Conservation (phyloP, 2,888 invertebrate species). For the Acrobasis suavella region DNA sequence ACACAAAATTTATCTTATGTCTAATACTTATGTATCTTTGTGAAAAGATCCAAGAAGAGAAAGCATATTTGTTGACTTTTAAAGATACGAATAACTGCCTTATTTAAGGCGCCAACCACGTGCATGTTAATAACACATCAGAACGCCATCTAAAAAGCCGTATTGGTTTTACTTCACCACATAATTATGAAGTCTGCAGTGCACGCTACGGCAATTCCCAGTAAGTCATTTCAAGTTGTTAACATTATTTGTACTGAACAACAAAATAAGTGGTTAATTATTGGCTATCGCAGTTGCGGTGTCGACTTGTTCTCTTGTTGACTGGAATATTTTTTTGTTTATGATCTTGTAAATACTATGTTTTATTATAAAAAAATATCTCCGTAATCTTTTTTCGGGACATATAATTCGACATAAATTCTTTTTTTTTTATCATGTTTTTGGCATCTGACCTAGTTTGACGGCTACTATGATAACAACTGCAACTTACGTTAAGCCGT, state of each 20-base stretch:
- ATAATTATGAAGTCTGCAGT: slow-evolving; percentile 27
- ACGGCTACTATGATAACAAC: too few species aligned
- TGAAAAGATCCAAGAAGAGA: not conserved
- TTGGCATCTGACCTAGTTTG: too few species aligned
- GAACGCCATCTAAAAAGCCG: not conserved
- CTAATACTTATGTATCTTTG: too few species aligned
- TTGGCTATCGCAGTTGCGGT: slow-evolving; percentile 47
- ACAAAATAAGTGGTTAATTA: slow-evolving; percentile 70
- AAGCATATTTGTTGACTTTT: not conserved
- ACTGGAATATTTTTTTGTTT: too few species aligned
- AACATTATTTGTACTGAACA: slow-evolving; percentile 64
- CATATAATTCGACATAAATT: too few species aligned
- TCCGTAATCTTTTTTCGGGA: too few species aligned
- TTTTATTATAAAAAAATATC: too few species aligned
- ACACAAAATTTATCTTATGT: too few species aligned
- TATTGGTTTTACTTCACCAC: slow-evolving; percentile 25
- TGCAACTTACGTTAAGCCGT: too few species aligned
- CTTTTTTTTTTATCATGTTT: too few species aligned
- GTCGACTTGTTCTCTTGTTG: slow-evolving; percentile 24
- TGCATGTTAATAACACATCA: slow-evolving; percentile 5
- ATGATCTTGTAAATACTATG: too few species aligned
- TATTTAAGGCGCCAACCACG: slow-evolving; percentile 10
- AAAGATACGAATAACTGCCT: slow-evolving; percentile 5
- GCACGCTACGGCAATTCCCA: slow-evolving; percentile 40
- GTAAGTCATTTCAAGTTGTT: slow-evolving; percentile 63